A percentile compares a stretch with the other conserved stretches of the same genome.
Evolutionary conservation across 2,888 invertebrate genomes (phyloP).

Genomic region (Aspidiotus rigidus): DNA sequence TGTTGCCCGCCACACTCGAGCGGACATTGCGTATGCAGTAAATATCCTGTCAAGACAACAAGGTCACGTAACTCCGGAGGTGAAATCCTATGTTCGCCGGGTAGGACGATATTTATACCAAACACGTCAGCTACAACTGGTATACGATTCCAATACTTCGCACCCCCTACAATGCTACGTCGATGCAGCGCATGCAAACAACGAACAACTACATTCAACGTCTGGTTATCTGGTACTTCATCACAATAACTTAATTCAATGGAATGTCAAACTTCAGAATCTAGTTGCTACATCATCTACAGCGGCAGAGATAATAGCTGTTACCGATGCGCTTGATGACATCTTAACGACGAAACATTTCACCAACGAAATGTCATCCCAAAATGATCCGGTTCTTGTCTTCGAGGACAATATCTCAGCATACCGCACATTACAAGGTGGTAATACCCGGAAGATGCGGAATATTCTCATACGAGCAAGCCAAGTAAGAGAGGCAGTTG

Average conservation of each 20-base stretch:
- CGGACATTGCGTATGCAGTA: background rate
- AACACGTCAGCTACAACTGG: background rate
- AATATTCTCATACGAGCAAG: background rate
- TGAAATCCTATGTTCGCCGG: background rate
- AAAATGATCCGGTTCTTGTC: background rate
- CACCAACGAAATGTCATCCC: background rate
- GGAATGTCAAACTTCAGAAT: background rate
- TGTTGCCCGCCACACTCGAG: background rate
- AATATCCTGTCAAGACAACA: background rate
- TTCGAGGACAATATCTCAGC: background rate
- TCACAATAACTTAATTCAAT: background rate
- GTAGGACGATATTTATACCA: background rate
- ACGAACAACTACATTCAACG: background rate
- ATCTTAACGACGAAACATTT: background rate
- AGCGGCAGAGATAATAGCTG: background rate
- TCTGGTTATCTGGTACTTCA: background rate
- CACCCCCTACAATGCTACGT: background rate
- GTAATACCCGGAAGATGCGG: background rate
- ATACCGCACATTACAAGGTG: background rate
- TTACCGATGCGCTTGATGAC: background rate
- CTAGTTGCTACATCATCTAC: background rate
- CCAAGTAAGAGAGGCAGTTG: background rate
- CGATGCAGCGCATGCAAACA: background rate
- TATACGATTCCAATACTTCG: background rate
- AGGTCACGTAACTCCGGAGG: background rate